Conservation (phyloP, 2,888 invertebrate species). For the Adelphocoris suturalis region DNA sequence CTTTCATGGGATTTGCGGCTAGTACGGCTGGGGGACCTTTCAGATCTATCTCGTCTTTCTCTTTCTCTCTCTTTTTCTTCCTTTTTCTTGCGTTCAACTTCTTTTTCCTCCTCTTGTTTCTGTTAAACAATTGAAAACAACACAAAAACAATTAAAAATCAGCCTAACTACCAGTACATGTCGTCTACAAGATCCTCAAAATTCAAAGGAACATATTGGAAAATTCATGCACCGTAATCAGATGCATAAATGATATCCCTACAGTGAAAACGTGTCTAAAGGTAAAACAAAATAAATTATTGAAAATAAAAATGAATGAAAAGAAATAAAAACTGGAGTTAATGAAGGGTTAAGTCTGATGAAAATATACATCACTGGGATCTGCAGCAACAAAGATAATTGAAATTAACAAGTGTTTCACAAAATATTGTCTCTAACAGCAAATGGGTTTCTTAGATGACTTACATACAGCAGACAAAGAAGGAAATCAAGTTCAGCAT, state of each 20-base stretch:
- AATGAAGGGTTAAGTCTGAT: slow-evolving; percentile 37
- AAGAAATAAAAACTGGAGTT: slow-evolving; percentile 50
- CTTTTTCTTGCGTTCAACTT: slow-evolving; percentile 80
- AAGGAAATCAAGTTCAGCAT: slow-evolving; percentile 64
- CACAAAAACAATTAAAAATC: slow-evolving; percentile 36
- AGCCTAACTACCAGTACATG: background rate
- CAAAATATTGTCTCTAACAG: slow-evolving; percentile 69
- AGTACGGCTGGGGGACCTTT: slow-evolving; percentile 74
- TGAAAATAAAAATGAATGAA: slow-evolving; percentile 44
- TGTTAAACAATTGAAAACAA: slow-evolving; percentile 79
- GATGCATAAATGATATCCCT: slow-evolving; percentile 64
- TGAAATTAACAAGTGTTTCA: slow-evolving; percentile 49
- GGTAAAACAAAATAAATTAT: slow-evolving; percentile 16
- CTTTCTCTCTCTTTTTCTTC: slow-evolving; percentile 76
- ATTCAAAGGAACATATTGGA: slow-evolving; percentile 39
- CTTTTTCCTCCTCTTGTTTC: slow-evolving; percentile 88
- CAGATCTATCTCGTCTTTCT: slow-evolving; percentile 75
- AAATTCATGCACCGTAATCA: slow-evolving; percentile 59
- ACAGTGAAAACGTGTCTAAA: slow-evolving; percentile 59
- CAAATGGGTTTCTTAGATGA: slow-evolving; percentile 70
- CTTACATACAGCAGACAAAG: slow-evolving; percentile 71
- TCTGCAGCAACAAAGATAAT: slow-evolving; percentile 11
- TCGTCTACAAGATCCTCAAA: slow-evolving; percentile 15
- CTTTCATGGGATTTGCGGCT: slow-evolving; percentile 72
- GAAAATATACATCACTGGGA: slow-evolving; percentile 52